Evolutionary conservation across 1,140 invertebrate genomes (phyloP).

Genomic region (Neomicropteryx cornuta): DNA sequence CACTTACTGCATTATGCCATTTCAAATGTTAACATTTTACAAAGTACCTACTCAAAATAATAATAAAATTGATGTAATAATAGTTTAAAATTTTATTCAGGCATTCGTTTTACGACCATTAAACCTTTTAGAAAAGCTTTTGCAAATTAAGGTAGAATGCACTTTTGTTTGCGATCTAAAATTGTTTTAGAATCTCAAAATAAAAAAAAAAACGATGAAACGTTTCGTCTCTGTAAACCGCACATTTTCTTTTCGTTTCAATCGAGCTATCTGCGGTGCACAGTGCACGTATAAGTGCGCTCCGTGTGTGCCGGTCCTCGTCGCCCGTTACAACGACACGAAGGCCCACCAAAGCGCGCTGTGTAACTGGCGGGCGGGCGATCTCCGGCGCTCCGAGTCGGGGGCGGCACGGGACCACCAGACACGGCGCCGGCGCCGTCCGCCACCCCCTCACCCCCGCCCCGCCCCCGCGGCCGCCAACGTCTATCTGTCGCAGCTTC

Average conservation of each 20-base stretch:
- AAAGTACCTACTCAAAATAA: no score
- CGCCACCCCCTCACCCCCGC: conserved; percentile 7
- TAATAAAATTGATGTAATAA: no score
- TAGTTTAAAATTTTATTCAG: no score
- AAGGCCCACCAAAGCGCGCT: conserved; percentile 9
- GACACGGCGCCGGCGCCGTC: conserved; percentile 28
- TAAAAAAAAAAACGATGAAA: no score
- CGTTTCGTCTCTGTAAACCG: conserved; percentile 24
- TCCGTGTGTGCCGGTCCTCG: background rate
- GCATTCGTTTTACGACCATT: no score
- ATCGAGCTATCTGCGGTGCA: conserved; percentile 11
- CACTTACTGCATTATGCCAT: no score
- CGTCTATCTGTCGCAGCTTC: background rate
- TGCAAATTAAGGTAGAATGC: no score
- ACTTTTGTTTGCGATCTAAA: no score
- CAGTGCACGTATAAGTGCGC: conserved; percentile 4
- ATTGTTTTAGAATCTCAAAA: no score
- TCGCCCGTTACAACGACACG: no score
- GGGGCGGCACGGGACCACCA: conserved; percentile 14
- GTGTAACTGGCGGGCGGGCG: conserved; percentile 9
- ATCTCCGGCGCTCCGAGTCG: conserved; percentile 5
- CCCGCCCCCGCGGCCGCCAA: background rate
- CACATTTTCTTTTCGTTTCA: conserved; percentile 23
- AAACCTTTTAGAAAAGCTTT: no score
- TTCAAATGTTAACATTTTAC: no score